Base-by-base conservation (phyloP, 2,113 vertebrate genomes). In the Gobio gobio region DNA sequence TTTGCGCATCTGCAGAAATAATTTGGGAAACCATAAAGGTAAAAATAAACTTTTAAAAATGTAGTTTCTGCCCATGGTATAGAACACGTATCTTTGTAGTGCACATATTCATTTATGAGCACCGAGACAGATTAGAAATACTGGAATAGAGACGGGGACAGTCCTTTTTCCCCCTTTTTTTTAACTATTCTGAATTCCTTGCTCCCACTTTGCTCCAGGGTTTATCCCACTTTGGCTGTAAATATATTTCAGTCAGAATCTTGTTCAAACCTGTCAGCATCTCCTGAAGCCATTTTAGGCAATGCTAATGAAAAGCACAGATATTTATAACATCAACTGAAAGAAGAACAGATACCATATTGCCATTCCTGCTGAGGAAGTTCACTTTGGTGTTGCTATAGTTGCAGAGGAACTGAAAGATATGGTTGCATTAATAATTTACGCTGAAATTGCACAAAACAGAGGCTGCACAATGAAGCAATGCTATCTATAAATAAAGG, bases 261-360 rank as follows among this genome's bases (percentile, higher is more conserved):
- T 58, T 78, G 54, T 78, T 78, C 54, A 24, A 61, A 78, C 76
- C 56, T 61, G 56, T 59, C 56, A 59, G 26, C 56, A 43, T 78
- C 33, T 43, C 56, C 51, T 40, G 0, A 29, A 36, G 36, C 12
- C 20, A 59, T 40, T n/a, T 33, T 8, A 58, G 10, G 54, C 20
- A 59, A 43, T 9, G 6, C 20, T 59, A 16, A 59, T 16, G 54
- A 43, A 78, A 78, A 59, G 54, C 18, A 2, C 5, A 0, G 54
- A 24, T 78, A 59, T 59, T 43, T 78, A 43, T 59, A 40, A 78
- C 36, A n/a, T 43, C 20, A 14, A 58, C 75, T 56, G 16, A 58
- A 77, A 36, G 26, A 0, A 59, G 54, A 59, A 78, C 51, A 40
- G 56, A 59, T 59, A 58, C 3, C 26, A n/a, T 43, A 78, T 78